Percentiles rank a stretch among this genome's conserved stretches.
Evolutionary conservation across 2,113 vertebrate species (phyloP).

Genomic region (Ovis aries): ARS-UI_Ramb_v3.0 NC_056057.1:23440501-23441000

Average conservation of each 20-base stretch:
- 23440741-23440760: background rate
- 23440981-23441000: background rate
- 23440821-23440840: background rate
- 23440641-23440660: background rate
- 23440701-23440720: background rate
- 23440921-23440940: background rate
- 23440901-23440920: background rate
- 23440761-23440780: background rate
- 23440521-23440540: background rate
- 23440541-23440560: background rate
- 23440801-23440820: background rate
- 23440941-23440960: background rate
- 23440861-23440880: background rate
- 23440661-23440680: background rate
- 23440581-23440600: background rate
- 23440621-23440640: background rate
- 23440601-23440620: background rate
- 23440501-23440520: background rate
- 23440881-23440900: background rate
- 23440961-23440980: rapidly evolving
- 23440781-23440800: background rate
- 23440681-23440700: background rate
- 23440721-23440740: background rate
- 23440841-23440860: background rate
- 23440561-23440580: background rate